Percentiles rank a stretch among this genome's conserved stretches.
Evolutionary conservation across 2,888 invertebrate genomes (phyloP).

Genomic region (Drosophila phalerata): DNA sequence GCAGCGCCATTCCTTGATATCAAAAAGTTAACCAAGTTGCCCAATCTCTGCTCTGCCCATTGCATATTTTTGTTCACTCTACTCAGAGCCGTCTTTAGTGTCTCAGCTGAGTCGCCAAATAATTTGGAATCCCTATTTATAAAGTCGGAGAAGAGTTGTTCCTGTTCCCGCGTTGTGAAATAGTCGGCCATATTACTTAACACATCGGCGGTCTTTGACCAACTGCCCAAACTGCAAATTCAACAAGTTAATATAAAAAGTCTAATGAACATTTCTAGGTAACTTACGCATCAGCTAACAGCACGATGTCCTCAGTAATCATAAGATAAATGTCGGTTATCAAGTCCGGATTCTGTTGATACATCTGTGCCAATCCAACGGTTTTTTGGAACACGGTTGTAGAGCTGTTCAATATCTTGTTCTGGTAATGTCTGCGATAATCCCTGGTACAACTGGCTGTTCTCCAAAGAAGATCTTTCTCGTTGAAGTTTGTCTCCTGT

Average conservation of each 20-base stretch:
- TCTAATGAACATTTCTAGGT: slow-evolving; percentile 19
- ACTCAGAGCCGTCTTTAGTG: slow-evolving; percentile 63
- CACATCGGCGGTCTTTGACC: slow-evolving; percentile 64
- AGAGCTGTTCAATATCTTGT: slow-evolving; percentile 84
- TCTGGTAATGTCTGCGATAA: slow-evolving; percentile 86
- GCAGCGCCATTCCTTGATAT: slow-evolving; percentile 52
- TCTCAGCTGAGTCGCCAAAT: slow-evolving; percentile 61
- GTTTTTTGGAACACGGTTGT: slow-evolving; percentile 59
- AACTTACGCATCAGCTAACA: slow-evolving; percentile 69
- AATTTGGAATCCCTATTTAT: slow-evolving; percentile 42
- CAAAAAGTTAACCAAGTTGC: slow-evolving; percentile 62
- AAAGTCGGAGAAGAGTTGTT: slow-evolving; percentile 57
- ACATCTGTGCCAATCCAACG: slow-evolving; percentile 84
- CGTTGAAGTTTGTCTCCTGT: slow-evolving; percentile 87
- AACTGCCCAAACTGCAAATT: slow-evolving; percentile 66
- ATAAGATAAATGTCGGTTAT: slow-evolving; percentile 69
- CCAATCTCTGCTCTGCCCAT: slow-evolving; percentile 77
- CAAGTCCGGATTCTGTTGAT: slow-evolving; percentile 86
- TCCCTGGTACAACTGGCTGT: slow-evolving; percentile 89
- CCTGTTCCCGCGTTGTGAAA: slow-evolving; percentile 75
- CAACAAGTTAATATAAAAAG: not conserved
- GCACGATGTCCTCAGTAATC: slow-evolving; percentile 55
- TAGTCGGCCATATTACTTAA: slow-evolving; percentile 67
- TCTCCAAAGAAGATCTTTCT: slow-evolving; percentile 88
- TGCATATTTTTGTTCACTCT: slow-evolving; percentile 75